Percentiles rank a stretch among this genome's conserved stretches.
Conservation (phyloP, 2,888 invertebrate genomes). For the Alentia gelatinosa region DNA sequence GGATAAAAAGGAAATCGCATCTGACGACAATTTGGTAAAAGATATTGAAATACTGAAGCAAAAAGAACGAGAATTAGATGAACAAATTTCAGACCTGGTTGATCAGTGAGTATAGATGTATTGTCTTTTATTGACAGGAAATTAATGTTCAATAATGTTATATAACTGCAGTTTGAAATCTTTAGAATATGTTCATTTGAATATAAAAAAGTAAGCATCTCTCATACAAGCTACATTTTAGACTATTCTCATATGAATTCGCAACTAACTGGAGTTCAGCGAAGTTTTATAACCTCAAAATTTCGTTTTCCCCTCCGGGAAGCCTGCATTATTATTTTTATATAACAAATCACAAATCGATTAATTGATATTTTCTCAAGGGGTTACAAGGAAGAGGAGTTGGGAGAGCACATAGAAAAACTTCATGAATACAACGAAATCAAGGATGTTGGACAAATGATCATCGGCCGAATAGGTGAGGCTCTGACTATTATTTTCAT, state of each 20-base stretch:
- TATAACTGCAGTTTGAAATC: no score
- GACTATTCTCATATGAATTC: no score
- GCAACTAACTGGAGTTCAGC: no score
- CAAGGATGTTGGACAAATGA: conserved; percentile 76
- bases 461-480: conserved; percentile 76
- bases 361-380: conserved; percentile 66
- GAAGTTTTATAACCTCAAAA: no score
- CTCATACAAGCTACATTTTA: no score
- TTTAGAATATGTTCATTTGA: no score
- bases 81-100: neutral
- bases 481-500: no score
- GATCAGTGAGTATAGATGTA: conserved; percentile 40
- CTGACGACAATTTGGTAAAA: conserved; percentile 11
- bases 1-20: neutral
- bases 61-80: conserved; percentile 19
- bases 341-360: neutral
- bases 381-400: conserved; percentile 70
- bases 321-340: no score
- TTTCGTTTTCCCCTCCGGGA: no score
- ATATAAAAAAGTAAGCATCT: no score
- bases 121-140: no score
- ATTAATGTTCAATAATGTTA: no score
- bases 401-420: conserved; percentile 73
- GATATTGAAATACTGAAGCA: conserved; percentile 29
- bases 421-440: conserved; percentile 78